These are phyloP conservation scores for Oreocharis arfaki DNA, from an alignment of 2,113 vertebrate genomes.

Conservation along the genomic window DNA sequence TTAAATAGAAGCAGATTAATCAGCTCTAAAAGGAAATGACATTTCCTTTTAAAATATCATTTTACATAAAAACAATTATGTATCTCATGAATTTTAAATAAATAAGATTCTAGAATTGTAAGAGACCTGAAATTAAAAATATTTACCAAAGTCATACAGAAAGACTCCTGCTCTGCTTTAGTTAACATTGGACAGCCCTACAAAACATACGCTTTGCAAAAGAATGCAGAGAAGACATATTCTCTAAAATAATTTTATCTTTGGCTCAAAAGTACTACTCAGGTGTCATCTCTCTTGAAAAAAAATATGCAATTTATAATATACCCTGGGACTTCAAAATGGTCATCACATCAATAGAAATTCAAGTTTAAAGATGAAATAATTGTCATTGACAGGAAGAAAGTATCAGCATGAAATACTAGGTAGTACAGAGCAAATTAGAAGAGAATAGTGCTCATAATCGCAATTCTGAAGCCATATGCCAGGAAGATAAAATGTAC, in stretches of 20 bases:
- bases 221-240: neutral
- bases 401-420: neutral
- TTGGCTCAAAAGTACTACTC: neutral
- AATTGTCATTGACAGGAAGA: neutral
- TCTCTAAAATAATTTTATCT: neutral
- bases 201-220: neutral
- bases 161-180: neutral
- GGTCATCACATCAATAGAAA: neutral
- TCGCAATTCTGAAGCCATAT: neutral
- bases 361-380: neutral
- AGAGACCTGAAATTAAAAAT: neutral
- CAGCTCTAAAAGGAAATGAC: conserved; percentile 24
- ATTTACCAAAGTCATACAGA: neutral
- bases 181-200: neutral
- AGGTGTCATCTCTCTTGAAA: neutral
- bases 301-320: neutral
- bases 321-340: neutral
- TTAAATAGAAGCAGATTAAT: conserved; percentile 40
- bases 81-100: conserved; percentile 13
- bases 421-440: neutral
- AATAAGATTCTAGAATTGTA: neutral
- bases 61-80: conserved; percentile 1
- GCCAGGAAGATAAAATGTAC: neutral
- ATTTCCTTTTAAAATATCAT: conserved; percentile 28
- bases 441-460: neutral